phyloP scores from a whole-genome alignment of 2,888 invertebrate species.

The Drepana falcataria region DNA sequence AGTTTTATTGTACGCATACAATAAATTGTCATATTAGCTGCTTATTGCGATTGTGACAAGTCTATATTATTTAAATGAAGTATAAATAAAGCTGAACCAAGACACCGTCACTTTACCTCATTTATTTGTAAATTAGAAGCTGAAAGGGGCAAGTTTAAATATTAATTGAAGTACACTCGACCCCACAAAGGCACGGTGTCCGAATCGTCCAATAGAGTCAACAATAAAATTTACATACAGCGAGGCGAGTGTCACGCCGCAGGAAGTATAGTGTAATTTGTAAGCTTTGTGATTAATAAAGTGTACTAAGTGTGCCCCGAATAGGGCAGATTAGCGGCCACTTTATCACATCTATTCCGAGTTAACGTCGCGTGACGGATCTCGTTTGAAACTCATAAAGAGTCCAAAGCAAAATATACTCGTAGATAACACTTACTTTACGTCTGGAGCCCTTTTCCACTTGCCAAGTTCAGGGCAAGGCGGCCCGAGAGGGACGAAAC shows the following conservation, averaged over 20 bases:
- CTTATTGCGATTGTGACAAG: neutral
- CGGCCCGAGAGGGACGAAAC: conserved; percentile 57
- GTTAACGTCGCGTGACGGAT: conserved; percentile 78
- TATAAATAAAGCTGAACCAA: neutral
- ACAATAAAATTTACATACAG: conserved; percentile 76
- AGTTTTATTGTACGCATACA: no score
- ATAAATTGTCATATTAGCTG: no score
- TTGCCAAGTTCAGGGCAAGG: conserved; percentile 59
- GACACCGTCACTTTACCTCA: neutral
- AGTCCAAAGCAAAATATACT: conserved; percentile 77
- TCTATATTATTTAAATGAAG: conserved; percentile 8
- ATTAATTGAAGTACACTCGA: conserved; percentile 43
- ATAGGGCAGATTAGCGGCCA: conserved; percentile 78
- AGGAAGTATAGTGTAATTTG: conserved; percentile 77
- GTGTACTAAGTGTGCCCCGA: conserved; percentile 77
- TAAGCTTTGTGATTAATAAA: conserved; percentile 79
- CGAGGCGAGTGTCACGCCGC: conserved; percentile 68
- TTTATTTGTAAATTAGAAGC: conserved; percentile 6
- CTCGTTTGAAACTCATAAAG: conserved; percentile 78
- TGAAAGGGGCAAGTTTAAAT: conserved; percentile 37
- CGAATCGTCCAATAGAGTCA: conserved; percentile 64
- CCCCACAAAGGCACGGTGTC: conserved; percentile 60
- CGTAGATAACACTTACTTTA: conserved; percentile 75
- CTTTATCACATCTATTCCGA: conserved; percentile 78
- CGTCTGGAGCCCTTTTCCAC: conserved; percentile 71